phyloP scores from a whole-genome alignment of 2,113 vertebrate species.

The Microtus montanus region DNA sequence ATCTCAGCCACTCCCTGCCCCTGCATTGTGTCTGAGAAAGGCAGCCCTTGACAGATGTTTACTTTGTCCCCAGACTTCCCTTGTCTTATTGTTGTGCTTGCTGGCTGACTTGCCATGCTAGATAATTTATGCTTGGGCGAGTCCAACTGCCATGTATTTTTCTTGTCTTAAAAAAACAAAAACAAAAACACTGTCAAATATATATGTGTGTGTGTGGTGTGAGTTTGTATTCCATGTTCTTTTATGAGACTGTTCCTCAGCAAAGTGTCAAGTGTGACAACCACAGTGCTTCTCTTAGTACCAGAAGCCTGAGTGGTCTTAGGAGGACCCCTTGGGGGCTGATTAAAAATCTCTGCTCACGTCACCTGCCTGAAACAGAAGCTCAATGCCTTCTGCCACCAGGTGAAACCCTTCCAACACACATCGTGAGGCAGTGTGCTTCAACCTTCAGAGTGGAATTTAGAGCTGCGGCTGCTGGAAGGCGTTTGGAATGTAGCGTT shows the following conservation, averaged over 20 bases:
- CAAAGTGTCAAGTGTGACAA: slow-evolving; percentile 47
- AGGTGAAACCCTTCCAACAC: slow-evolving; percentile 44
- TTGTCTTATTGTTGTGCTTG: slow-evolving; percentile 8
- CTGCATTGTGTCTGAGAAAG: not conserved
- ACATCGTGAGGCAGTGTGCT: too few species aligned
- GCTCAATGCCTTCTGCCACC: slow-evolving; percentile 54
- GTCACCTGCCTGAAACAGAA: slow-evolving; percentile 65
- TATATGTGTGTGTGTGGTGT: not conserved
- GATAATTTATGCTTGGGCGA: slow-evolving; percentile 60
- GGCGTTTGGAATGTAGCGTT: too few species aligned
- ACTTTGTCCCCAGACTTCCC: slow-evolving; percentile 3
- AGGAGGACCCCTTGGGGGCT: slow-evolving; percentile 38
- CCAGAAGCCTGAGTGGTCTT: slow-evolving; percentile 35
- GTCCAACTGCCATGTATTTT: slow-evolving; percentile 46
- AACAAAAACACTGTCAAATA: not conserved
- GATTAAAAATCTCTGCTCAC: slow-evolving; percentile 67
- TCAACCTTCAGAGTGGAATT: too few species aligned
- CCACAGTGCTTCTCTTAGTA: not conserved
- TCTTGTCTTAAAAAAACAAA: slow-evolving; percentile 59
- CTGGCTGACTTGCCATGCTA: not conserved
- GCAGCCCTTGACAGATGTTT: not conserved
- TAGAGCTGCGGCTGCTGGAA: too few species aligned
- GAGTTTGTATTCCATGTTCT: not conserved
- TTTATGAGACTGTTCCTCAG: slow-evolving; percentile 49
- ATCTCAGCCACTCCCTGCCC: not conserved